Conservation (phyloP, 2,113 vertebrate genomes). For the Psilopogon haemacephalus region DNA sequence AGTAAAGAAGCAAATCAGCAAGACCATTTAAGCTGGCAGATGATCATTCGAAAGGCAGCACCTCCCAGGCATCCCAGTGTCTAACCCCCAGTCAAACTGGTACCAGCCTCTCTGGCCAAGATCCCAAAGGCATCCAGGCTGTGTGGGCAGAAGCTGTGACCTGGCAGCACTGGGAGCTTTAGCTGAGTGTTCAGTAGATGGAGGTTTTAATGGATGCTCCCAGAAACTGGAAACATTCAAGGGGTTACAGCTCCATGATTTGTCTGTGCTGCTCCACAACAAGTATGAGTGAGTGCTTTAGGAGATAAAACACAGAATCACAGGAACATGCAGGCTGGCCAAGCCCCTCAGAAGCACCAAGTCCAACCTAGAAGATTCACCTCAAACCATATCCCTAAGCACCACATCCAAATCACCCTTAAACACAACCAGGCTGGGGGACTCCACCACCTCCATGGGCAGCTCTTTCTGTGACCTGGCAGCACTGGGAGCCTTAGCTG, state of each 20-base stretch:
- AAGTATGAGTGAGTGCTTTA: not conserved
- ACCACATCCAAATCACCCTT: too few species aligned
- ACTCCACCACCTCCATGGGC: too few species aligned
- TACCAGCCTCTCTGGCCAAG: not conserved
- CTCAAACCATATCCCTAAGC: too few species aligned
- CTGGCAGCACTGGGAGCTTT: not conserved
- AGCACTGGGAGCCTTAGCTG: not conserved
- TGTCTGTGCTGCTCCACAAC: not conserved
- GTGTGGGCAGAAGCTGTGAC: not conserved
- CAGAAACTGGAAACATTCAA: not conserved
- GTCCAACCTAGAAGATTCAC: too few species aligned
- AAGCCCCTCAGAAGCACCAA: too few species aligned
- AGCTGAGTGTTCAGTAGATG: not conserved
- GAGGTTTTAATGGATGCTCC: not conserved
- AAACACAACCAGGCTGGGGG: too few species aligned
- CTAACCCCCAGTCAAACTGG: not conserved
- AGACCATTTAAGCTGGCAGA: not conserved
- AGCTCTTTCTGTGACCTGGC: not conserved
- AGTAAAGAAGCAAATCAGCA: constrained; percentile 34
- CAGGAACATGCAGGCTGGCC: too few species aligned
- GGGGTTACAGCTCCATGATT: not conserved
- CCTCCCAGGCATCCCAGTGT: not conserved
- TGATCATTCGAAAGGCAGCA: not conserved
- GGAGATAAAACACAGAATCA: not conserved
- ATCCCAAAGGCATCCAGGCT: not conserved